These are phyloP conservation scores for Ficedula albicollis DNA, from an alignment of 2,797 vertebrate species.

Conservation along the genomic window DNA sequence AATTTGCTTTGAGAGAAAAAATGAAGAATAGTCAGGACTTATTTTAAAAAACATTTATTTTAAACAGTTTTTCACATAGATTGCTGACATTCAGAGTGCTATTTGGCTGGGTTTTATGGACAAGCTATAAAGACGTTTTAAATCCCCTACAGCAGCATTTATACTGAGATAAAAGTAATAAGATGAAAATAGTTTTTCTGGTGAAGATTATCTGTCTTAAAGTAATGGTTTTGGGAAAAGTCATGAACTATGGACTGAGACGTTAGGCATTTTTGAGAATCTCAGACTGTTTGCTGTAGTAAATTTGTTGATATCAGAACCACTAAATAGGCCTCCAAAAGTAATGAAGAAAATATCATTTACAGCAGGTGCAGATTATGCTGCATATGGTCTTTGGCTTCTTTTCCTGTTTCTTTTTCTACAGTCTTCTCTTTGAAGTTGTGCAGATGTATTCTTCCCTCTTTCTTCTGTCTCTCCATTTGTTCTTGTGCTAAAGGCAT, in stretches of 20 bases:
- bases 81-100: neutral
- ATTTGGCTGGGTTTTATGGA: neutral
- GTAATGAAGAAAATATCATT: neutral
- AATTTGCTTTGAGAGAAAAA: neutral
- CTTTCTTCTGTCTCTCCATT: neutral
- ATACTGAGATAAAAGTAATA: neutral
- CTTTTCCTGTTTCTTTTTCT: neutral
- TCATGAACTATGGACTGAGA: neutral
- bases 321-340: neutral
- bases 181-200: neutral
- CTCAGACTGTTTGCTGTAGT: neutral
- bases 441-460: neutral
- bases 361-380: neutral
- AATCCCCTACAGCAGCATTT: neutral
- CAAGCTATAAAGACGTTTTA: conserved; percentile 17
- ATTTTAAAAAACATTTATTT: neutral
- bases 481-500: neutral
- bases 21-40: neutral
- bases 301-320: neutral
- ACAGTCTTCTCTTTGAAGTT: neutral
- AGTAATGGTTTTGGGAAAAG: neutral
- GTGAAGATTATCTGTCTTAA: conserved; percentile 8
- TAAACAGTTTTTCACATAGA: neutral
- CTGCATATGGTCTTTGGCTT: neutral
- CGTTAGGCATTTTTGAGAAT: neutral